Conservation (phyloP, 2,797 vertebrate species). For the Alexandromys oeconomus region DNA sequence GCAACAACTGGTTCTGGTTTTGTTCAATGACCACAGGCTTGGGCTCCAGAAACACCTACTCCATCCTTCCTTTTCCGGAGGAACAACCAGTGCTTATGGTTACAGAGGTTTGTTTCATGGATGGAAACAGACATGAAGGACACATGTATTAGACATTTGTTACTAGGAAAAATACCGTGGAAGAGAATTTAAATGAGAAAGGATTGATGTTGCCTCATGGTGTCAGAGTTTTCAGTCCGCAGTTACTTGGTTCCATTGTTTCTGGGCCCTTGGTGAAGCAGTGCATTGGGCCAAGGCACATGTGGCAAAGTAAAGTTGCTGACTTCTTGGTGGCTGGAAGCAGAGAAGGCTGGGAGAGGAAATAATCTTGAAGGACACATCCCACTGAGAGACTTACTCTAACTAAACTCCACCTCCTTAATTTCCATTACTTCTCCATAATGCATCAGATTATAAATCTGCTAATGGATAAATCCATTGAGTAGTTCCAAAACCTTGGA, state of each 20-base stretch:
- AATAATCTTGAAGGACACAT: not conserved
- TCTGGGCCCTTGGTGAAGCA: not conserved
- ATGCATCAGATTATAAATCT: not conserved
- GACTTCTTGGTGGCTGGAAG: not conserved
- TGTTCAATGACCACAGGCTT: not conserved
- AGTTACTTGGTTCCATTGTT: not conserved
- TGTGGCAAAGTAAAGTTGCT: not conserved
- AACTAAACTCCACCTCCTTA: not conserved
- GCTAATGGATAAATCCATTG: not conserved
- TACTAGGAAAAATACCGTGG: not conserved
- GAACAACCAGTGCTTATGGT: not conserved
- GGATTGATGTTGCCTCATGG: not conserved
- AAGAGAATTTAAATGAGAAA: not conserved
- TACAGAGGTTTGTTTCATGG: not conserved
- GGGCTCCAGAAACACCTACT: not conserved
- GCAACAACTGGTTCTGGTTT: not conserved
- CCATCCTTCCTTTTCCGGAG: not conserved
- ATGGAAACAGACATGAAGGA: not conserved
- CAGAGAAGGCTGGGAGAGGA: not conserved
- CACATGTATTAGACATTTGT: not conserved
- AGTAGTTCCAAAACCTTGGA: not conserved
- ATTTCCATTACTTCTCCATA: not conserved
- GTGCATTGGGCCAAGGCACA: not conserved
- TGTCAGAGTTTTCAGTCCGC: not conserved
- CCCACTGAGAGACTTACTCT: not conserved